Evolutionary conservation across 2,113 vertebrate genomes (phyloP), one percentile per base, ranked within the genome.

Genomic region (Monarcha castaneiventris): DNA sequence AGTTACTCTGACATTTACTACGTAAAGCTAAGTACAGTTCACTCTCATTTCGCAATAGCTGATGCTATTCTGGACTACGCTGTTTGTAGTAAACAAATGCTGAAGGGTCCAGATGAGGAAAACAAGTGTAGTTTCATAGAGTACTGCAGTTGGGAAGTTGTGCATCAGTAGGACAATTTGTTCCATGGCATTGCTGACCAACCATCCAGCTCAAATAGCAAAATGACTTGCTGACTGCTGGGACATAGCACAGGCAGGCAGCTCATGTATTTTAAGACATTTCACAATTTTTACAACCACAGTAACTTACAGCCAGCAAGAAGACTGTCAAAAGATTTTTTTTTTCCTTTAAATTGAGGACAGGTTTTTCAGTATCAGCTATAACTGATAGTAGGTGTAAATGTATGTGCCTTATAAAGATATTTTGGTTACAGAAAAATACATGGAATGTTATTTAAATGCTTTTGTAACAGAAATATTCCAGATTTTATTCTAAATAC

Each of bases 61-160:
- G 37, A 63, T 72, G 5, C 37, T 92, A 32, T 74, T 92, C 82
- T 77, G 79, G 68, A 67, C 75, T 21, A 2, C 0, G 0, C 46
- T 90, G 75, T 93, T 97, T 84, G 43, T n/a, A 87, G 76, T 87
- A 92, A 95, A 94, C 52, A 94, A 84, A 90, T 26, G 63, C 35
- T 46, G 23, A 25, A 35, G 83, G n/a, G 35, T 46, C n/a, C 32
- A 17, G 68, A 71, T 81, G 39, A 52, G 41, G 35, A 81, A 83
- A 92, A 78, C 68, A 72, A 89, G 22, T 17, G 54, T 55, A 12
- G 66, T 72, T 92, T 61, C 37, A 12, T 6, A 16, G 16, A 33
- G 86, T 33, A 58, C 68, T 51, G 62, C 46, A 16, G 63, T 82
- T 1, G 37, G 58, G 39, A 51, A 58, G 21, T 13, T 11, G 16